Base-by-base conservation (phyloP, 92 coral and sea anemone genomes). In the Chrysogorgia sp. region DNA sequence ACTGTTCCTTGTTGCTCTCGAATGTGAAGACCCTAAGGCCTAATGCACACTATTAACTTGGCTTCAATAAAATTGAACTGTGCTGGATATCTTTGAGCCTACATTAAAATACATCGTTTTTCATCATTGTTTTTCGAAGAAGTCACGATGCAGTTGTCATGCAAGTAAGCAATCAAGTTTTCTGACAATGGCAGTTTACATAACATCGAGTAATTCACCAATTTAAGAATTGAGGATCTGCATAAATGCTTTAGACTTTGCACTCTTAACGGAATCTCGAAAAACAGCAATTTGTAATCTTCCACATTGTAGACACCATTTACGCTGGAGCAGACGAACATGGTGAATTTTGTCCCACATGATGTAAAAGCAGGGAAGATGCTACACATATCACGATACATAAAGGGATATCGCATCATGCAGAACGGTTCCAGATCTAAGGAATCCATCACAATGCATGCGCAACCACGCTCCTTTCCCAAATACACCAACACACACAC, bases 121-220 rank as follows among this genome's bases (percentile, higher is more conserved):
- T 71, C 10, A 23, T 55, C 15, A 31, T 33, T 28, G 60, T 3
- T 40, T 8, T 37, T 22, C 14, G 14, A 25, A 9, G 74, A 19
- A 17, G 34, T 20, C 26, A 43, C 22, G 15, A 13, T 32, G 40
- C 25, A 20, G 55, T 2, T 48, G 13, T 21, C 79, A 31, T 23
- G 1, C 33, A 72, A 59, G 40, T 50, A 72, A 28, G 26, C 35
- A 56, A 72, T 53, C 66, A 72, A 33, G 37, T 72, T 33, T 31
- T 72, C 37, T 0, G 79, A 65, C 65, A 72, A 3, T 7, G 66
- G 50, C 50, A 72, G 79, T 28, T 72, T 56, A 32, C 32, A 33
- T 41, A 72, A 41, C 21, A 48, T 72, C 55, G 79, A 72, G 40
- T 59, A n/a, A 72, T 53, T 49, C 64, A 72, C 65, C 7, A 26